phyloP scores from a whole-genome alignment of 2,888 invertebrate species.

The Blomia tropicalis region DNA sequence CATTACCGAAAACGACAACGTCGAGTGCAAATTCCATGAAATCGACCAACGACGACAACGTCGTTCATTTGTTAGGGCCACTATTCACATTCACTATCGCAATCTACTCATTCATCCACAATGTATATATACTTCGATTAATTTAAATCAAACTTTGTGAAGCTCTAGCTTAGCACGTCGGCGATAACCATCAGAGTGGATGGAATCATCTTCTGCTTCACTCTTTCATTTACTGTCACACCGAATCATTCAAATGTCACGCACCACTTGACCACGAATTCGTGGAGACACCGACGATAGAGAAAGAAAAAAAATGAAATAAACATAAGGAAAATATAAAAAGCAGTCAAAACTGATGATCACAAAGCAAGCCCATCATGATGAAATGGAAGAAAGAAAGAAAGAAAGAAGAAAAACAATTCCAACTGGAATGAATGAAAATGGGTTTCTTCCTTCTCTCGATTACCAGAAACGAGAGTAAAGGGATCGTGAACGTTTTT shows the following conservation, averaged over 20 bases:
- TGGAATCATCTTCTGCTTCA: too few relatives aligned
- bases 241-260: slow-evolving; percentile 7
- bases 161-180: not conserved
- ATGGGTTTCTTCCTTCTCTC: too few relatives aligned
- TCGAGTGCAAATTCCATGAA: slow-evolving; percentile 7
- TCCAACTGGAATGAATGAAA: too few relatives aligned
- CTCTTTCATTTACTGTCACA: too few relatives aligned
- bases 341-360: too few relatives aligned
- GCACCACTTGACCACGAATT: slow-evolving; percentile 1
- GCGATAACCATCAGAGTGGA: not conserved
- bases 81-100: not conserved
- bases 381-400: too few relatives aligned
- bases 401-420: too few relatives aligned
- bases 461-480: not conserved
- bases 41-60: not conserved
- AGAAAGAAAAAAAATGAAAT: too few relatives aligned
- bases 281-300: too few relatives aligned
- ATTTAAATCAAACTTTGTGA: slow-evolving; percentile 7
- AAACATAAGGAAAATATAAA: too few relatives aligned
- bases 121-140: not conserved
- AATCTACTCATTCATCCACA: not conserved
- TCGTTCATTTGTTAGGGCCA: not conserved
- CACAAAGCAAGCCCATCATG: too few relatives aligned
- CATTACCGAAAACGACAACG: slow-evolving; percentile 12
- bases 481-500: too few relatives aligned